Evolutionary conservation across 2,797 vertebrate species (phyloP).

Genomic region (Oreortyx pictus): DNA sequence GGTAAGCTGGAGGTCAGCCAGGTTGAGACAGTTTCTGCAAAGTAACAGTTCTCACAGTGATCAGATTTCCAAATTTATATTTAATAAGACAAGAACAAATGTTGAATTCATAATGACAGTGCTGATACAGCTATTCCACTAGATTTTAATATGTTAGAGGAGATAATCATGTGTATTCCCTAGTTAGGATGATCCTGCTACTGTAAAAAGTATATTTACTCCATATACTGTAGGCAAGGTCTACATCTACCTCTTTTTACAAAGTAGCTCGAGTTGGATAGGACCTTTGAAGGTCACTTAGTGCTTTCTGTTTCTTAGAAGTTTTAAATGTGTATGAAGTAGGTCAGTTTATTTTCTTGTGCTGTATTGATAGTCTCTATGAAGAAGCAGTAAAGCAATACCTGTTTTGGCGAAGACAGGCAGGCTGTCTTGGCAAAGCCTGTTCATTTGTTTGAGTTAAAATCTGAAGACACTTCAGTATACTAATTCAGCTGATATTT

Average conservation of each 20-base stretch:
- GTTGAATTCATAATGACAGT: neutral
- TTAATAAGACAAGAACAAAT: neutral
- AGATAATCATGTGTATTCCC: rapidly evolving
- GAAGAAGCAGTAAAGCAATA: neutral
- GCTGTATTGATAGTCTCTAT: neutral
- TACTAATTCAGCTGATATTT: neutral
- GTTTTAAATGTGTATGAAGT: neutral
- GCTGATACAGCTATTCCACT: neutral
- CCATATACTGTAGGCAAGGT: neutral
- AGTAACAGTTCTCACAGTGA: neutral
- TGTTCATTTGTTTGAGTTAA: slow-evolving; percentile 4
- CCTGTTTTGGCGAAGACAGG: neutral
- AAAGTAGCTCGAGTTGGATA: neutral
- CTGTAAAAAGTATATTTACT: neutral
- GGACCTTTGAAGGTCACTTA: neutral
- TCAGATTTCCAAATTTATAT: neutral
- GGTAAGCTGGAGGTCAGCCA: neutral
- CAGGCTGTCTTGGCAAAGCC: neutral
- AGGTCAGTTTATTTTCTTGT: neutral
- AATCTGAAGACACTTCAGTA: neutral
- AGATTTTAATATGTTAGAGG: neutral
- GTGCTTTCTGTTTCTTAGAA: neutral
- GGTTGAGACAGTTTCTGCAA: neutral
- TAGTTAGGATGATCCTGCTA: neutral
- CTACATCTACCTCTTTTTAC: neutral